Evolutionary conservation across 1,140 invertebrate genomes (phyloP), one percentile per base, ranked within the genome.

Genomic region (Ceratitis capitata): DNA sequence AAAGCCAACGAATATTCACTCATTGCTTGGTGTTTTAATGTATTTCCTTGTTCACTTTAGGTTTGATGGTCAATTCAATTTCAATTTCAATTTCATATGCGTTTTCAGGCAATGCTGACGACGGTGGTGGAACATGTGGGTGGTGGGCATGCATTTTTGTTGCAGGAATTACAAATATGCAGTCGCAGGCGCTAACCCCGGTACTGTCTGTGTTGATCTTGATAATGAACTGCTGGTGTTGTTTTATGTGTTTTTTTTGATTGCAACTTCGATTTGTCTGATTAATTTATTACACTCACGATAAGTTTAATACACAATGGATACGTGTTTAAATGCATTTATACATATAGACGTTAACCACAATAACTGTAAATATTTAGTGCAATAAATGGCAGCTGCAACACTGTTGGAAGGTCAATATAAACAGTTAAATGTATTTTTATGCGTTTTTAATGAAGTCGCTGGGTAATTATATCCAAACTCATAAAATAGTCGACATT

Each of bases 371-470:
- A 78, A 78, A 78, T 45, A 78, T 45, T 45, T 42, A 45, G n/a
- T 19, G 19, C 39, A 23, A 45, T 78, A 78, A 78, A 78, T n/a
- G 45, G 14, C 69, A 78, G 32, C 69, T 78, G 69, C 69, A 78
- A 78, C 69, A 78, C 45, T 78, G 69, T 78, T 78, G 69, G n/a
- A 32, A 2, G 45, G 39, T 42, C 23, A 45, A 78, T 78, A 45
- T 78, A 7, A 78, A 39, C 10, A 78, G 69, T 78, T 78, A 78
- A 78, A 78, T 78, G 35, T n/a, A 23, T 45, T 78, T 56, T 78
- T 78, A 78, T 78, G 69, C 39, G 45, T 47, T 45, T 78, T 78
- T 78, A 78, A 78, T 78, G 69, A 78, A 78, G 69, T 78, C 69
- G 39, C 29, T 69, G 32, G 32, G 61, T 35, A 39, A 35, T 69